Evolutionary conservation across 2,113 vertebrate species (phyloP).

Genomic region (Eudorcas thomsonii): DNA sequence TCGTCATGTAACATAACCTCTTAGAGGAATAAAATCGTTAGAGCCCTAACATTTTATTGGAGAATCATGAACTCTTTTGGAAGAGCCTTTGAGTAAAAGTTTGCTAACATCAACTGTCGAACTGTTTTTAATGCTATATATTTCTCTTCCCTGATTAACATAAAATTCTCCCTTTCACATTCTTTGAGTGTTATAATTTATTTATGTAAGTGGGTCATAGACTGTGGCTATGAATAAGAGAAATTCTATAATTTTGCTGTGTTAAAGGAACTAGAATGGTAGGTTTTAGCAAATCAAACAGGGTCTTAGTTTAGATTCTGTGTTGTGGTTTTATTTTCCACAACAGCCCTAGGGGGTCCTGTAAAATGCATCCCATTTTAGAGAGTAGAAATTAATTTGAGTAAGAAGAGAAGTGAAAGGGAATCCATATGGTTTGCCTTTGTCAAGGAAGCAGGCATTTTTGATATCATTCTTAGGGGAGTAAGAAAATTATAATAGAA

Average conservation of each 20-base stretch:
- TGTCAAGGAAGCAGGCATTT: conserved; percentile 33
- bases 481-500: background rate
- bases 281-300: background rate
- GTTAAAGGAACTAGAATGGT: background rate
- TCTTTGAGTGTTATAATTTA: background rate
- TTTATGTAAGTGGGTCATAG: background rate
- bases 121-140: background rate
- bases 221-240: background rate
- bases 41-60: background rate
- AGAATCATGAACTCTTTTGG: background rate
- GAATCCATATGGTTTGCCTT: background rate
- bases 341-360: background rate
- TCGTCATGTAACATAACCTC: background rate
- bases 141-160: background rate
- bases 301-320: background rate
- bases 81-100: background rate
- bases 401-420: background rate
- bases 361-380: background rate
- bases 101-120: background rate
- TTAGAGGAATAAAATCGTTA: background rate
- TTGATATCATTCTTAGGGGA: background rate
- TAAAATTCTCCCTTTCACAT: background rate
- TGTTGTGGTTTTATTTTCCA: background rate
- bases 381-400: conserved; percentile 22
- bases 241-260: background rate